Evolutionary conservation across 2,888 invertebrate species (phyloP).

Genomic region (Coleophora deauratella): DNA sequence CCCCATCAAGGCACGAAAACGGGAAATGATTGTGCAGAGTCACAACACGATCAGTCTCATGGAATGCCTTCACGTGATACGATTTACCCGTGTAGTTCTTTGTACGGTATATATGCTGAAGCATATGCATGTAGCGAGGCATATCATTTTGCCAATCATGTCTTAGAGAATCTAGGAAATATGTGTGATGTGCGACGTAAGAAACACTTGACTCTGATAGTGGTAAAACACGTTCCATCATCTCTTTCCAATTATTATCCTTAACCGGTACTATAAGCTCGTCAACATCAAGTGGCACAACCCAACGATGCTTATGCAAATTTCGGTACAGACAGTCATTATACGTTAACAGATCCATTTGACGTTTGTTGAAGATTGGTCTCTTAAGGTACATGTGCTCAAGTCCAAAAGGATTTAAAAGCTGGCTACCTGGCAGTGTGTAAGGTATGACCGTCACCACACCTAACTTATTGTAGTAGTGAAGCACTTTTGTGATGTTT

Average conservation of each 20-base stretch:
- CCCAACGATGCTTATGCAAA: conserved; percentile 90
- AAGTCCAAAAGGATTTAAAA: conserved; percentile 90
- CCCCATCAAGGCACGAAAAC: conserved; percentile 87
- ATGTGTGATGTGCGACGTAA: conserved; percentile 92
- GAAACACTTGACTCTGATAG: conserved; percentile 80
- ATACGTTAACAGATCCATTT: conserved; percentile 96
- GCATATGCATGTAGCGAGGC: conserved; percentile 93
- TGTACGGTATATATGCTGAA: conserved; percentile 91
- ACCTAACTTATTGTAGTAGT: conserved; percentile 77
- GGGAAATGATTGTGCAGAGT: conserved; percentile 95
- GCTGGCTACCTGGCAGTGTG: conserved; percentile 90
- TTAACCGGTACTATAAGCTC: conserved; percentile 94
- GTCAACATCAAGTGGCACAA: conserved; percentile 92
- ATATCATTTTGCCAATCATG: conserved; percentile 84
- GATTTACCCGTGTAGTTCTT: conserved; percentile 94
- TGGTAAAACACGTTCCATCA: conserved; percentile 82
- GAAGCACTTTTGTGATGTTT: conserved; percentile 88
- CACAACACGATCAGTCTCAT: conserved; percentile 90
- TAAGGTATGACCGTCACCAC: conserved; percentile 85
- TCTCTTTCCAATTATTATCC: conserved; percentile 81
- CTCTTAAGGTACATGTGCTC: conserved; percentile 92
- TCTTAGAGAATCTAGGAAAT: conserved; percentile 90
- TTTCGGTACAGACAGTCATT: conserved; percentile 96
- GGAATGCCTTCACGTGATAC: conserved; percentile 95
- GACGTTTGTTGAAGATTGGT: conserved; percentile 93